A percentile compares a stretch with the other conserved stretches of the same genome.
Evolutionary conservation across 2,888 invertebrate species (phyloP).

Genomic region (Hedychridium roseum): DNA sequence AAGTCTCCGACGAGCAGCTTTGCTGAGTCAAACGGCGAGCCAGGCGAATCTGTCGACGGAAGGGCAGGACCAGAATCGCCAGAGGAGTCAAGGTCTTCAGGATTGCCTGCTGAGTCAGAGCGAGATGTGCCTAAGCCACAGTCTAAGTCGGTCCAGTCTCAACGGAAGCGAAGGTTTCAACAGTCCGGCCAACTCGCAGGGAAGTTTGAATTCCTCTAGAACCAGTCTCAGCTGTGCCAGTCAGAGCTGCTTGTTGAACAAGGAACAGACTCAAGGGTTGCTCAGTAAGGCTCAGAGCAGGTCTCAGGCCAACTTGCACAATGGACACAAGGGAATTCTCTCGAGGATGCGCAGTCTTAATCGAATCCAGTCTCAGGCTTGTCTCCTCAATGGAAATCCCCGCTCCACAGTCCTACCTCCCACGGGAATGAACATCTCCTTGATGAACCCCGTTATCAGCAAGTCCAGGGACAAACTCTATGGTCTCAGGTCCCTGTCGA

Average conservation of each 20-base stretch:
- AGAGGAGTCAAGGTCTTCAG: conserved; percentile 33
- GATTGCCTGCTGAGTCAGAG: conserved; percentile 62
- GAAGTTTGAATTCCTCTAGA: conserved; percentile 54
- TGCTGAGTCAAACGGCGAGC: conserved; percentile 56
- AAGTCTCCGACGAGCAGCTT: conserved; percentile 54
- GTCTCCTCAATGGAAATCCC: conserved; percentile 47
- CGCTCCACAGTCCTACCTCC: conserved; percentile 4
- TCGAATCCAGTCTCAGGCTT: conserved; percentile 61
- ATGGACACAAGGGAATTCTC: conserved; percentile 49
- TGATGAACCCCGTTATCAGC: conserved; percentile 53
- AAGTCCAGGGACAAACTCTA: conserved; percentile 65
- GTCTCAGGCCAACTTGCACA: conserved; percentile 54
- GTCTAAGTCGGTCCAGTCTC: conserved; percentile 50
- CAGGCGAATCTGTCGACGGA: conserved; percentile 50
- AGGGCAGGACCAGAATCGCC: conserved; percentile 21
- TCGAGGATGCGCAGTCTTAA: conserved; percentile 57
- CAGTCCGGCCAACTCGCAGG: conserved; percentile 56
- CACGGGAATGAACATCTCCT: conserved; percentile 30
- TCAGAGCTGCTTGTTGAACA: conserved; percentile 57
- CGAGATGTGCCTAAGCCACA: conserved; percentile 62
- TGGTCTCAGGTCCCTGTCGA: conserved; percentile 63
- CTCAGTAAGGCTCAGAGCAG: conserved; percentile 56
- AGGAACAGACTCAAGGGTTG: conserved; percentile 60
- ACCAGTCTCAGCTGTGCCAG: conserved; percentile 53
- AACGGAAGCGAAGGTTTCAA: conserved; percentile 52